These are phyloP conservation scores for Ciconia boyciana DNA, from an alignment of 2,113 vertebrate species.

Conservation along the genomic window DNA sequence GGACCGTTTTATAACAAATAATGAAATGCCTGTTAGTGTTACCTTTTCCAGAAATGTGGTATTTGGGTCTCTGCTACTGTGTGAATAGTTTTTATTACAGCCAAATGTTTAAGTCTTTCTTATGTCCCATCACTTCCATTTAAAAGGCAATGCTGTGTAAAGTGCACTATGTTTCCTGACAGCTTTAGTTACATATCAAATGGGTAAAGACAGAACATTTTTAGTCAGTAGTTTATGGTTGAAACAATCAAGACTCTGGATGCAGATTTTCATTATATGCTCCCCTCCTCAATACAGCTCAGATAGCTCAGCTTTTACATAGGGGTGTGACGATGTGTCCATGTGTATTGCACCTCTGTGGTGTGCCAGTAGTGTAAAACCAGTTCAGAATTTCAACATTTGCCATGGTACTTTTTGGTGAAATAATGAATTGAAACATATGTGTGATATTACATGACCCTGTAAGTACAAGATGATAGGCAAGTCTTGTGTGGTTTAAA, in stretches of 20 bases:
- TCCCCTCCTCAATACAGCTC: not conserved
- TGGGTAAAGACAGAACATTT: conserved; percentile 31
- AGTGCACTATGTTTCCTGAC: conserved; percentile 53
- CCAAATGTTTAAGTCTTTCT: conserved; percentile 34
- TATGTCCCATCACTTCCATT: conserved; percentile 42
- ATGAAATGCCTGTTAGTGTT: not conserved
- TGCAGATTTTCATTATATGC: conserved; percentile 20
- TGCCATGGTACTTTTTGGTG: not conserved
- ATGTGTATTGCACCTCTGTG: not conserved
- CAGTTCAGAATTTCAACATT: not conserved
- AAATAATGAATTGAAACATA: not conserved
- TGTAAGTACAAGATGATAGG: not conserved
- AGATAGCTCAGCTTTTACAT: conserved; percentile 1
- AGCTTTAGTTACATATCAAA: conserved; percentile 51
- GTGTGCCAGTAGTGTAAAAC: not conserved
- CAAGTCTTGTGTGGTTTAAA: conserved; percentile 30
- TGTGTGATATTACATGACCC: not conserved
- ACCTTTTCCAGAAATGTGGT: not conserved
- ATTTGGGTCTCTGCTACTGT: not conserved
- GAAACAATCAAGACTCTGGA: not conserved
- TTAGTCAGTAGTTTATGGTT: conserved; percentile 32
- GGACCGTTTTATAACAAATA: not conserved
- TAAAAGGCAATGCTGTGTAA: conserved; percentile 48
- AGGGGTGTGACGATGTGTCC: not conserved
- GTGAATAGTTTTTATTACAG: conserved; percentile 1